Percentiles rank a stretch among this genome's conserved stretches.
Conservation (phyloP, 35 echinoderm and acorn worm species). For the Strongylocentrotus purpuratus region DNA sequence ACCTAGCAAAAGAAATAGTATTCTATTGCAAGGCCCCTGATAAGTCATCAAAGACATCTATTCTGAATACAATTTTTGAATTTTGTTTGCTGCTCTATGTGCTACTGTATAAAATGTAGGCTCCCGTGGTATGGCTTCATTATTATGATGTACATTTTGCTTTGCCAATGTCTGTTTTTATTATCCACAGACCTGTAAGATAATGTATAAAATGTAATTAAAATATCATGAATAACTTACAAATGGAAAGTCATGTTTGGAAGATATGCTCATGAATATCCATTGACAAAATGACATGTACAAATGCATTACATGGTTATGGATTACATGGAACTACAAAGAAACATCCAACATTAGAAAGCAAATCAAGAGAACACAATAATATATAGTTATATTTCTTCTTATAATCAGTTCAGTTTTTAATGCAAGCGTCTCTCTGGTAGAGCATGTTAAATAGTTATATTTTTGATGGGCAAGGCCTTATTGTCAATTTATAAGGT, state of each 20-base stretch:
- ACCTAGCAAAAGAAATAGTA: no score
- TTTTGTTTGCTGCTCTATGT: neutral
- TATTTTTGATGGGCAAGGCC: neutral
- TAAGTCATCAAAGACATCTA: neutral
- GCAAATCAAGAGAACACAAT: neutral
- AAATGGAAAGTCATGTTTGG: neutral
- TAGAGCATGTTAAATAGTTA: neutral
- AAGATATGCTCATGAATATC: neutral
- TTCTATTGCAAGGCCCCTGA: no score
- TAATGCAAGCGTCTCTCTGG: neutral
- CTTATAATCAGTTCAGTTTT: neutral
- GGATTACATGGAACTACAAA: neutral
- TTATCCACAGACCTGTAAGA: neutral
- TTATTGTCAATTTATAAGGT: neutral
- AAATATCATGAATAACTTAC: neutral
- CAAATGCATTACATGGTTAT: no score
- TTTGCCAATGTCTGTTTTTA: neutral
- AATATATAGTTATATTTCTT: neutral
- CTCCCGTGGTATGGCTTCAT: neutral
- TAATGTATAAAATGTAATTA: slow-evolving; percentile 13
- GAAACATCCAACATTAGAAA: neutral
- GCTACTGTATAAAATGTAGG: neutral
- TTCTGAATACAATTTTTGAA: neutral
- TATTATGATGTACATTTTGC: neutral
- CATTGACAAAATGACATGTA: no score